phyloP scores from a whole-genome alignment of 2,113 vertebrate species.

The Vimba vimba region DNA sequence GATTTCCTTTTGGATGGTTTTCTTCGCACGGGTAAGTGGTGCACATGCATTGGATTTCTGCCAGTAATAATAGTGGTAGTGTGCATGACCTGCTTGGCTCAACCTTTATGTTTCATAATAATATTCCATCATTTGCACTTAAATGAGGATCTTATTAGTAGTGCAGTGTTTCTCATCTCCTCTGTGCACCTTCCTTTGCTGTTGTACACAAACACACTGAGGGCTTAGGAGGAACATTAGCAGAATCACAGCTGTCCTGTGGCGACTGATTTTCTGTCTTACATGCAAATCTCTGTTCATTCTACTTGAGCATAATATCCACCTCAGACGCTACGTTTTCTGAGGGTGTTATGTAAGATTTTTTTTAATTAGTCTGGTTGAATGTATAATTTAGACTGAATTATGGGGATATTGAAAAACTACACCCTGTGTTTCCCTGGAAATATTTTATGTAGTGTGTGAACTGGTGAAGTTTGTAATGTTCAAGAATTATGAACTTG shows the following conservation, averaged over 20 bases:
- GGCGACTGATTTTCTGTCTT: neutral
- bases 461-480: neutral
- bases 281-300: slow-evolving; percentile 1
- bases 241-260: slow-evolving; percentile 29
- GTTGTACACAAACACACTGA: slow-evolving; percentile 3
- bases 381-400: slow-evolving; percentile 11
- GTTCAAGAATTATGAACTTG: neutral
- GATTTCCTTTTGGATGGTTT: neutral
- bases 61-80: neutral
- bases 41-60: neutral
- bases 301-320: neutral
- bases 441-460: neutral
- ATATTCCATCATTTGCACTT: slow-evolving; percentile 25
- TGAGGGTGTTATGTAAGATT: neutral
- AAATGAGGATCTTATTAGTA: slow-evolving; percentile 24
- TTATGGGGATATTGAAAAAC: neutral
- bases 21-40: slow-evolving; percentile 26
- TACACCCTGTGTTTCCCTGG: neutral
- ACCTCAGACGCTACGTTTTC: slow-evolving; percentile 5
- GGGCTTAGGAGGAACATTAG: slow-evolving; percentile 2
- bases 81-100: neutral
- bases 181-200: neutral
- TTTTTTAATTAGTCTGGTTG: slow-evolving; percentile 19
- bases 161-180: slow-evolving; percentile 17
- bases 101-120: neutral